Evolutionary conservation across 2,797 vertebrate species (phyloP), one percentile per base, ranked within the genome.

Genomic region (Moxostoma hubbsi): DNA sequence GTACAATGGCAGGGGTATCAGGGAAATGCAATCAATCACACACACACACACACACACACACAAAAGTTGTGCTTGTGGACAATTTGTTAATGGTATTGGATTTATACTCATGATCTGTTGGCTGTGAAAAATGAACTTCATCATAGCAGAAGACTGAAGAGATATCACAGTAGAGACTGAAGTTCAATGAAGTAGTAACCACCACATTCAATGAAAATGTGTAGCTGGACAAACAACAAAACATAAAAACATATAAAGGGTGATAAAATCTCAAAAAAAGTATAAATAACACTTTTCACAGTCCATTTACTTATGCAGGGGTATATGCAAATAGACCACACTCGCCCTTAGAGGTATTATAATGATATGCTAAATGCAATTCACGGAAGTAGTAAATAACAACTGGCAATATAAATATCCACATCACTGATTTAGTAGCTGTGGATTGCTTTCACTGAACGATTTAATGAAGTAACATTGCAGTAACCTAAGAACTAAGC

Each of bases 311-410:
- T 50, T 49, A 36, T 8, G 63, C 12, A 50, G 11, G 45, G 62
- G 5, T 36, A 65, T 47, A 9, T 45, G 45, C 1, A 64, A 63
- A 45, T 13, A 12, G 15, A 66, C 54, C 46, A 43, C 18, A 50
- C 45, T 43, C 43, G 2, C 45, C 46, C 9, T 49, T 24, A 11
- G 15, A 47, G 16, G 7, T 50, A 59, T 9, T 8, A 9, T 12
- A 69, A 62, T 45, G n/a, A 77, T 64, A 55, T 9, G 24, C 47
- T 46, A 46, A 69, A 77, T 46, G 57, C 24, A 46, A 64, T 69
- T 65, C 12, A 45, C 2, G 43, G 53, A 4, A 67, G 16, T 76
- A 24, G 24, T 24, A 18, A 59, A 71, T 46, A 54, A 43, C 11
- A 77, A 15, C 63, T 50, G 63, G 15, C 51, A 53, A 57, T 66